Evolutionary conservation across 2,888 invertebrate genomes (phyloP), one percentile per base, ranked within the genome.

Genomic region (Drosophila affinis): DNA sequence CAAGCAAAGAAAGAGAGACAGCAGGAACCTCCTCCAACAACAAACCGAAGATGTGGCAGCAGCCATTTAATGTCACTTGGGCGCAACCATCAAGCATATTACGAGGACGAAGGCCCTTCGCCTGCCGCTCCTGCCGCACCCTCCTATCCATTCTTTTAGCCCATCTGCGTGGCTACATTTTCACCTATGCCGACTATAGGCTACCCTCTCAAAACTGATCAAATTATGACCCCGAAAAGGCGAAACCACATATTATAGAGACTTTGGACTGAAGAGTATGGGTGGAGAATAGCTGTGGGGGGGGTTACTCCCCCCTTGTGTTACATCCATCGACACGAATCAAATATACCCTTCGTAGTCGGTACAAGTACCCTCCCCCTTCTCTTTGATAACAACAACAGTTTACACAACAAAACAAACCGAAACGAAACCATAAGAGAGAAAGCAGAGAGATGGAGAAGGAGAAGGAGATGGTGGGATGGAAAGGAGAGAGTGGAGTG

Each of bases 51-150:
- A 75, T 83, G 83, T 79, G 78, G 87, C 62, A 73, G 87, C 62
- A 72, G 79, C 82, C 82, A 87, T 85, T 85, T 89, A 89, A 87
- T 87, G 84, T 87, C 84, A 83, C 82, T 85, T 83, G 86, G 79
- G 85, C 87, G 79, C 81, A 88, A 62, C 81, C 87, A 88, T 89
- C 87, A 85, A 81, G 87, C 87, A 87, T 83, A 78, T 83, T 86
- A 86, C 77, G 83, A 81, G 76, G 63, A 78, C 76, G 76, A 64
- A 76, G 83, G 14, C 14, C 39, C 39, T 7, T 3, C 7, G 14
- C 14, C 56, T 54, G 21, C 21, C 21, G 21, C 21, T 21, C 21
- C 3, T 21, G 0, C 21, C 21, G 21, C 51, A 3, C n/a, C 32
- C 48, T 55, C 60, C 59, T 70, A 14, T 6, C 39, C 14, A 14